These are phyloP conservation scores for Amniataba percoides DNA, from an alignment of 2,797 vertebrate genomes.

Conservation along the genomic window DNA sequence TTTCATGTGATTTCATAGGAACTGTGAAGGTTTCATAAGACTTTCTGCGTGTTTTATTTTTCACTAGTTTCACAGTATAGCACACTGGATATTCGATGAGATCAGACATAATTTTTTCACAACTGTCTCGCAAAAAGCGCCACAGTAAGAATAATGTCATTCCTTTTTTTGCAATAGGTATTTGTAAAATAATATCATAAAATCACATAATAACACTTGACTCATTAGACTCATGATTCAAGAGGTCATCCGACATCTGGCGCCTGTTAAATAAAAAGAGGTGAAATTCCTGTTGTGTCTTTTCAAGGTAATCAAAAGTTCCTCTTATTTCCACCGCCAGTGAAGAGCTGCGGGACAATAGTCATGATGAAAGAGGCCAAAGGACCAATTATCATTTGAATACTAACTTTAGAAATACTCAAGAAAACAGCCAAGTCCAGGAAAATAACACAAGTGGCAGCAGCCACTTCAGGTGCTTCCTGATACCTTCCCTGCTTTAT, in stretches of 20 bases:
- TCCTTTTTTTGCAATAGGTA: not conserved
- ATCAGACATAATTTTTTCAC: not conserved
- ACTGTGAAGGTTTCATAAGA: too few species aligned
- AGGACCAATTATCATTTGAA: not conserved
- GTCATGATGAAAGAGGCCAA: not conserved
- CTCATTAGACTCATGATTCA: conserved; percentile 8
- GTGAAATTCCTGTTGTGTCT: not conserved
- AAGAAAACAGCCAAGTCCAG: not conserved
- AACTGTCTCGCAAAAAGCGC: not conserved
- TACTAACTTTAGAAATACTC: conserved; percentile 11
- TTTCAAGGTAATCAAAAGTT: not conserved
- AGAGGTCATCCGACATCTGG: not conserved
- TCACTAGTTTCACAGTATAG: not conserved
- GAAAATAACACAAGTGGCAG: not conserved
- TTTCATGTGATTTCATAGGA: too few species aligned
- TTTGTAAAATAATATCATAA: not conserved
- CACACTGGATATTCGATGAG: not conserved
- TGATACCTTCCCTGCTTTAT: not conserved
- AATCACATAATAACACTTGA: conserved; percentile 2
- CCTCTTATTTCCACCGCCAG: not conserved
- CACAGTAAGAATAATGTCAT: not conserved
- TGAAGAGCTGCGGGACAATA: conserved; percentile 7
- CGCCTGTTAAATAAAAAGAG: not conserved
- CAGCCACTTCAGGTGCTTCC: not conserved
- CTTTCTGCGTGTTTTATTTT: not conserved